Evolutionary conservation across 2,888 invertebrate genomes (phyloP).

Genomic region (Pterobdella sp.): DNA sequence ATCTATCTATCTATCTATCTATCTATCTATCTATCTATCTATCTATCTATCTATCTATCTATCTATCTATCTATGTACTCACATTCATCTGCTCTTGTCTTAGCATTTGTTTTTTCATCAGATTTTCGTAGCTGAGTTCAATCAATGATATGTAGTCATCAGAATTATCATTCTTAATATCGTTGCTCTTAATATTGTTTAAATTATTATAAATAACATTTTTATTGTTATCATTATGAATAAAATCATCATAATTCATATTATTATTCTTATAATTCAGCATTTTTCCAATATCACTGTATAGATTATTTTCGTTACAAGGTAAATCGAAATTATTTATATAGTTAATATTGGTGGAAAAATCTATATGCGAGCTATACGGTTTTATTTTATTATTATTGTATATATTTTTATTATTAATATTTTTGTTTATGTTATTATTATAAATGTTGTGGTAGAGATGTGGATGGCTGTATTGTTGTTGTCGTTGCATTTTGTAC

Average conservation of each 20-base stretch:
- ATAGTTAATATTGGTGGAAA: background rate
- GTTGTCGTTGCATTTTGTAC: background rate
- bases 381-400: constrained; percentile 5
- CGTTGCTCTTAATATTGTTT: background rate
- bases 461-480: background rate
- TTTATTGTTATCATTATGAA: background rate
- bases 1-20: no score
- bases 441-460: background rate
- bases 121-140: background rate
- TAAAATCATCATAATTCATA: background rate
- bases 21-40: no score
- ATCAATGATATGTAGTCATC: background rate
- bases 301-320: background rate
- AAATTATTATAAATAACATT: background rate
- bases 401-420: background rate
- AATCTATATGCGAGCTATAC: background rate
- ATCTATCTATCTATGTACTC: no score
- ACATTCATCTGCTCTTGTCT: no score
- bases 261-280: background rate
- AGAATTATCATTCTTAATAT: background rate
- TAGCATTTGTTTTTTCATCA: background rate
- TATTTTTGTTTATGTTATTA: constrained; percentile 7
- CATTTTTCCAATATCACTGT: background rate
- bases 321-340: background rate
- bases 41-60: no score